Base-by-base conservation (phyloP, 2,113 vertebrate species). In the Sander vitreus region DNA sequence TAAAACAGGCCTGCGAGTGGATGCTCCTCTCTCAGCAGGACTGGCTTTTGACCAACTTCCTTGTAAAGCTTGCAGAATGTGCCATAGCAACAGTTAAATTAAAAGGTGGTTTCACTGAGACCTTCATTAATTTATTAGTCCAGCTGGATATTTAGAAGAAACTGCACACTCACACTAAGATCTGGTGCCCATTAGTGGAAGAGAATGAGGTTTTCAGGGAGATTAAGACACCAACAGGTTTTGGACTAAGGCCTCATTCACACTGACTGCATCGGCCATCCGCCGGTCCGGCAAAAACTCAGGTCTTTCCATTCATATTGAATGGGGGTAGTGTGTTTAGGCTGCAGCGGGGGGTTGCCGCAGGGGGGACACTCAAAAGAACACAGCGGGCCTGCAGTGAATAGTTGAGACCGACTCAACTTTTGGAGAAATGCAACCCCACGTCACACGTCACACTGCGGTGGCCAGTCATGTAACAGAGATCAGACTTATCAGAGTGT, bases 81-180 rank as follows among this genome's bases (percentile, higher is more conserved):
- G 23, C 27, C 33, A 39, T 45, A 25, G 80, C 25, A 80, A 71
- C 48, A 74, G 51, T 77, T 67, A 79, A 39, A 78, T 58, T 47
- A 78, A 50, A 67, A 67, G 68, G 66, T 75, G 13, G 21, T 23
- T 72, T 78, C 69, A 54, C 62, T 63, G 51, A 47, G 59, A 58
- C 58, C 73, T 43, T 59, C 59, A 47, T 57, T 73, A 50, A 82
- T 73, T 76, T 68, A 78, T 71, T 55, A 60, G 53, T 74, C 60
- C 74, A 36, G 48, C 48, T 62, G 57, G 60, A 69, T 57, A 69
- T 86, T 39, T 16, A 54, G 25, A 63, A 30, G 66, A 53, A 54
- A 5, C 18, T 60, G 18, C 65, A 30, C 21, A 33, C 18, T 23
- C 39, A 53, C 45, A 19, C 6, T 1, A 39, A 25, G n/a, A 23